These are phyloP conservation scores for Poecile atricapillus DNA, from an alignment of 2,113 vertebrate species.

Conservation along the genomic window DNA sequence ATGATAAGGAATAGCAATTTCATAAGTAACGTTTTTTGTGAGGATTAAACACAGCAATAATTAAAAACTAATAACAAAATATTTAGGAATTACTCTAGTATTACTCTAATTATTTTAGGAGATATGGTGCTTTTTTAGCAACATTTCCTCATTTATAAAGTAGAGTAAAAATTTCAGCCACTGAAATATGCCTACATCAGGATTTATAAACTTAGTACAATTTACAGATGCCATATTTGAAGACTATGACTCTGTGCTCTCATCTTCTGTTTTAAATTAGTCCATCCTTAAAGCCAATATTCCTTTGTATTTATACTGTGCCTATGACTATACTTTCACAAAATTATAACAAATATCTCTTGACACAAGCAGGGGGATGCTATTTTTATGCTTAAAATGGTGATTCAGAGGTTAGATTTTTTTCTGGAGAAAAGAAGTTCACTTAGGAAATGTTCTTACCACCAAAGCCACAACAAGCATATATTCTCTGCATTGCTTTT, in stretches of 20 bases:
- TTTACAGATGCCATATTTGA: background rate
- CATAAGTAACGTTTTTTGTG: background rate
- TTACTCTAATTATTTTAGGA: background rate
- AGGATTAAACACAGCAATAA: background rate
- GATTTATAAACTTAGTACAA: background rate
- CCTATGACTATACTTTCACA: background rate
- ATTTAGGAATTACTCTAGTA: background rate
- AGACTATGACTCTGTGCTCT: background rate
- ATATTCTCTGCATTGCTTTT: background rate
- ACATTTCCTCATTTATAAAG: background rate
- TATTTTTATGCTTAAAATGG: background rate
- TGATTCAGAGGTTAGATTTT: background rate
- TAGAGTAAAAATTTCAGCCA: background rate
- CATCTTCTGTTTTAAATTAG: background rate
- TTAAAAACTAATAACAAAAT: background rate
- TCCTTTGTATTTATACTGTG: background rate
- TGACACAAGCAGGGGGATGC: background rate
- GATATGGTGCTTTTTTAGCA: background rate
- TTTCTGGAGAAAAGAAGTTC: background rate
- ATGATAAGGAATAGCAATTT: background rate
- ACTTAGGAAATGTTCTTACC: background rate
- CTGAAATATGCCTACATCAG: background rate
- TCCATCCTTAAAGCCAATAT: background rate
- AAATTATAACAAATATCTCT: background rate
- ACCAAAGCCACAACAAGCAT: background rate